These are phyloP conservation scores for Nannobrachium achirus DNA, from an alignment of 2,113 vertebrate species.

Conservation along the genomic window DNA sequence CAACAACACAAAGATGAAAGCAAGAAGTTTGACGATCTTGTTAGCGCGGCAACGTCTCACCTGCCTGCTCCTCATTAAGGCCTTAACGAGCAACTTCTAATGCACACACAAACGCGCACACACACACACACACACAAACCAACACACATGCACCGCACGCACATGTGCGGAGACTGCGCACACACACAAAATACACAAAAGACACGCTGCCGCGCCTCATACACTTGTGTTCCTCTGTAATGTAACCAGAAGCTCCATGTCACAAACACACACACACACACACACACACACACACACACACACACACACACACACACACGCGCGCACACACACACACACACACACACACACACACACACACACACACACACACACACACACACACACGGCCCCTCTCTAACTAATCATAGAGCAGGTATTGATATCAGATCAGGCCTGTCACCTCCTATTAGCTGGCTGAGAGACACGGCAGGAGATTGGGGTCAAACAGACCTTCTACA, in stretches of 20 bases:
- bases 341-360: slow-evolving; percentile 1
- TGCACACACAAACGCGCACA: slow-evolving; percentile 28
- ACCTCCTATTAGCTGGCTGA: slow-evolving; percentile 85
- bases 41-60: slow-evolving; percentile 61
- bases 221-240: no score
- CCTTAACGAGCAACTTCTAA: slow-evolving; percentile 62
- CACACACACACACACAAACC: slow-evolving; percentile 1
- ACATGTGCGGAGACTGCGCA: background rate
- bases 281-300: slow-evolving; percentile 14
- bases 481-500: slow-evolving; percentile 44
- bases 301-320: background rate
- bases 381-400: slow-evolving; percentile 62
- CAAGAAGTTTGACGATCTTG: slow-evolving; percentile 52
- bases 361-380: slow-evolving; percentile 11
- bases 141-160: background rate
- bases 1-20: slow-evolving; percentile 59
- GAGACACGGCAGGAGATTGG: slow-evolving; percentile 66
- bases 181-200: background rate
- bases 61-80: slow-evolving; percentile 59
- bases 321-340: slow-evolving; percentile 25
- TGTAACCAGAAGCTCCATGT: no score
- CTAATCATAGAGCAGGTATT: slow-evolving; percentile 91
- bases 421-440: slow-evolving; percentile 91
- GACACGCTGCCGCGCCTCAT: background rate
- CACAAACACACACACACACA: background rate